These are phyloP conservation scores for Drosophila planitibia DNA, from an alignment of 2,888 invertebrate species.

Conservation along the genomic window DNA sequence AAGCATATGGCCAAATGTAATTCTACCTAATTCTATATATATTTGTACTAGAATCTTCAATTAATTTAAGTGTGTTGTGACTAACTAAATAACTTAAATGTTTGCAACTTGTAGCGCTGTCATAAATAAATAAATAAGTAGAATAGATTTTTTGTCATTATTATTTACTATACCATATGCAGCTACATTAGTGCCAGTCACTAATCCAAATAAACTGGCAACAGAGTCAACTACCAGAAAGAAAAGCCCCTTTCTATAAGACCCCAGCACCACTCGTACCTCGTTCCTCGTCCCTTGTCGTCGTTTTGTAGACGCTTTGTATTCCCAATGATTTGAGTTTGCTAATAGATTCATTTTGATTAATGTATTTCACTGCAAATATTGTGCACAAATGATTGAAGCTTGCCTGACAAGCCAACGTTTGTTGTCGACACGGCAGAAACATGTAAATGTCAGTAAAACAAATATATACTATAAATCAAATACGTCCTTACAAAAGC, in stretches of 20 bases:
- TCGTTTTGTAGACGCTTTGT: conserved; percentile 37
- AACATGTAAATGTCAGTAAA: conserved; percentile 42
- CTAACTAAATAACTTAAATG: background rate
- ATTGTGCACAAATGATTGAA: conserved; percentile 58
- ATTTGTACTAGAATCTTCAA: background rate
- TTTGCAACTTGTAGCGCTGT: background rate
- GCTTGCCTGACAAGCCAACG: conserved; percentile 53
- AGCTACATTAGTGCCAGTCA: conserved; percentile 26
- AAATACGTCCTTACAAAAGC: conserved; percentile 17
- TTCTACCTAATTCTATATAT: too few species aligned
- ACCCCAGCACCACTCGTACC: background rate
- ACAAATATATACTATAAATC: conserved; percentile 45
- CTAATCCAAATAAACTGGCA: background rate
- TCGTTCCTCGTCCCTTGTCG: conserved; percentile 8
- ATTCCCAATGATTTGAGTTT: conserved; percentile 27
- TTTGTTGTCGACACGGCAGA: conserved; percentile 55
- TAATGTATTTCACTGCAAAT: conserved; percentile 51
- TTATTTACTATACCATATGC: background rate
- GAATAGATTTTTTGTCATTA: background rate
- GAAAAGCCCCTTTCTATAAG: background rate
- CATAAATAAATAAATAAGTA: background rate
- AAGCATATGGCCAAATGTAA: background rate
- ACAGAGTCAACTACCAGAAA: background rate
- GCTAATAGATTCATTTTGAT: conserved; percentile 68
- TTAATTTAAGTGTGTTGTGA: background rate